phyloP scores from a whole-genome alignment of 2,888 invertebrate species.

The Incurvaria masculella region DNA sequence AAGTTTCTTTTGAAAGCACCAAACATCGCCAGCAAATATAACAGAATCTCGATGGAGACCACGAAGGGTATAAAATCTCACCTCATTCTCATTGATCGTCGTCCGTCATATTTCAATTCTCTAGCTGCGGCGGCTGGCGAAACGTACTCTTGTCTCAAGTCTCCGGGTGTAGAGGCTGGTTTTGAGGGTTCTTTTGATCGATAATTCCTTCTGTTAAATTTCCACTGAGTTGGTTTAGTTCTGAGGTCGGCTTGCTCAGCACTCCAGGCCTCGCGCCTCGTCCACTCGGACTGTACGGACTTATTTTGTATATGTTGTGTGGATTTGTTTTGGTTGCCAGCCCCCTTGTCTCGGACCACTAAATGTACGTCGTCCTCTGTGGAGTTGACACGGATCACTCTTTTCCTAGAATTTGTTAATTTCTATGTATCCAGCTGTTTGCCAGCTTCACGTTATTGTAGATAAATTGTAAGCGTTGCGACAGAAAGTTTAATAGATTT shows the following conservation, averaged over 20 bases:
- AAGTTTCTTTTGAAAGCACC: too few relatives aligned
- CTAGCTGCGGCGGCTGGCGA: conserved; percentile 45
- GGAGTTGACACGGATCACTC: conserved; percentile 71
- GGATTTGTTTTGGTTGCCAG: conserved; percentile 71
- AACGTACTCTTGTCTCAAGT: conserved; percentile 44
- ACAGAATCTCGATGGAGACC: neutral
- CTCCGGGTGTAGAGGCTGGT: conserved; percentile 46
- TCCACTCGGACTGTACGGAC: conserved; percentile 73
- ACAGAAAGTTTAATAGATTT: neutral
- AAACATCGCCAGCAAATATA: neutral
- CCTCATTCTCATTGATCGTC: conserved; percentile 44
- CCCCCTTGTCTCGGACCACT: conserved; percentile 68
- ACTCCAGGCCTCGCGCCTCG: conserved; percentile 83
- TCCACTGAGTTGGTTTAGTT: conserved; percentile 69
- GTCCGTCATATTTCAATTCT: conserved; percentile 44
- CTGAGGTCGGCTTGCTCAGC: conserved; percentile 68
- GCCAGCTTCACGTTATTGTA: conserved; percentile 17
- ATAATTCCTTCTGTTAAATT: conserved; percentile 66
- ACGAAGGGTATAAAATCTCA: conserved; percentile 19
- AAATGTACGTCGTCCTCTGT: conserved; percentile 72
- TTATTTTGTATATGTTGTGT: conserved; percentile 71
- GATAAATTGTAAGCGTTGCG: neutral
- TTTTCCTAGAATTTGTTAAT: conserved; percentile 66
- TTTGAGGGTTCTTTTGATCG: conserved; percentile 50
- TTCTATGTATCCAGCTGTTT: conserved; percentile 50